Evolutionary conservation across 2,797 vertebrate genomes (phyloP), one percentile per base, ranked within the genome.

Genomic region (Acipenser transmontanus): DNA sequence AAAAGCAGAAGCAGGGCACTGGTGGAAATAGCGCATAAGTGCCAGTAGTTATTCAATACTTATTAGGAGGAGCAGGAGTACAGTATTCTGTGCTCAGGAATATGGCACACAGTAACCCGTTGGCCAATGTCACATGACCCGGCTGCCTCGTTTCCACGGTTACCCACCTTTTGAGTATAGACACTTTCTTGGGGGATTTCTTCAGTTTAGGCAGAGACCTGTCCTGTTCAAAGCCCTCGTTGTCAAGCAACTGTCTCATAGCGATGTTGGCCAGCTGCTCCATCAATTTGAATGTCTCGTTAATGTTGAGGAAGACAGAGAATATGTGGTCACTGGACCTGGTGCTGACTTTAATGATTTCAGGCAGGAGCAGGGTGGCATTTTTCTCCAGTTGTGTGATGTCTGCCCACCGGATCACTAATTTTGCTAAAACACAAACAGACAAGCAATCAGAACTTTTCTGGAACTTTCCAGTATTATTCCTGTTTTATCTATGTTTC

Each of bases 221-320:
- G 76, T 98, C 97, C 80, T 98, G 94, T 62, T 98, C 95, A 64
- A 98, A 98, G 56, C 96, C 94, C 76, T 98, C 93, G 66, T 98
- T 98, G 84, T 99, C 96, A 71, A 99, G 83, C n/a, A 99, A 93
- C 63, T 98, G 96, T 1, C 97, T 84, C 94, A 99, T 98, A 72
- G 97, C 97, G 62, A 99, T 98, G 84, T 98, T 98, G 72, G 97
- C 97, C 68, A 99, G 93, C 85, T 99, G 97, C 69, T 98, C 96
- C 74, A 98, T 98, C 10, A 99, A 74, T 76, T 98, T 97, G 81
- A 99, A 98, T 8, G 97, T 99, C 86, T 99, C 97, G 0, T 82
- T 93, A 85, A 99, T 94, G 83, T 96, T 99, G 73, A 98, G 94
- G 81, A 99, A 98, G 52, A 99, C 93, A 0, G 95, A 98, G 88